Evolutionary conservation across 2,888 invertebrate species (phyloP).

Genomic region (Cecidostiba fungosa): DNA sequence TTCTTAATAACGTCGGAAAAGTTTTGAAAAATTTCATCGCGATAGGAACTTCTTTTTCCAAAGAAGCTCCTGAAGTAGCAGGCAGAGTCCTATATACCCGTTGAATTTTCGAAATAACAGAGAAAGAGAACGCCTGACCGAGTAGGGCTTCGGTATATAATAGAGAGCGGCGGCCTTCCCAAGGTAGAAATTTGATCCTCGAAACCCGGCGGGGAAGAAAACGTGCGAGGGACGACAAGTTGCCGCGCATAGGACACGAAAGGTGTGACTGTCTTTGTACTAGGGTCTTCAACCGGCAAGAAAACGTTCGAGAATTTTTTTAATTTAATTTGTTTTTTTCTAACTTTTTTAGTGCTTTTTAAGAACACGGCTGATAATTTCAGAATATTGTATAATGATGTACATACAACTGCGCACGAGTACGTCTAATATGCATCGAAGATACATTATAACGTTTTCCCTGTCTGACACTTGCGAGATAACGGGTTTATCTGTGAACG

Average conservation of each 20-base stretch:
- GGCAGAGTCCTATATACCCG: not conserved
- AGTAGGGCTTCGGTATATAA: slow-evolving; percentile 17
- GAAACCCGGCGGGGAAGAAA: not conserved
- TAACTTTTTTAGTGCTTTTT: no score
- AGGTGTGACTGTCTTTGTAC: not conserved
- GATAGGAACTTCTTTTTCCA: not conserved
- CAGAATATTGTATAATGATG: no score
- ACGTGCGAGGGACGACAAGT: slow-evolving; percentile 10
- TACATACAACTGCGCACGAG: not conserved
- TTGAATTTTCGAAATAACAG: slow-evolving; percentile 15
- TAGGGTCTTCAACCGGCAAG: not conserved
- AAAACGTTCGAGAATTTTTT: not conserved
- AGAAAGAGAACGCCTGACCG: not conserved
- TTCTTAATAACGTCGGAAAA: not conserved
- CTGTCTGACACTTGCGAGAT: not conserved
- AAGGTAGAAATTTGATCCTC: slow-evolving; percentile 15
- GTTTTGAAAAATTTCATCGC: not conserved
- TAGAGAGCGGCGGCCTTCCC: slow-evolving; percentile 12
- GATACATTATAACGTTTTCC: not conserved
- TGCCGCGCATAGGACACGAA: not conserved
- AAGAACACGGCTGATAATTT: not conserved
- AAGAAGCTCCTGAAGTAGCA: not conserved
- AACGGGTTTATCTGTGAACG: not conserved
- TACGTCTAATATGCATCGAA: not conserved
- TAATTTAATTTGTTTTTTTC: not conserved